These are phyloP conservation scores for Xiphophorus birchmanni DNA, from an alignment of 2,797 vertebrate species.

Conservation along the genomic window DNA sequence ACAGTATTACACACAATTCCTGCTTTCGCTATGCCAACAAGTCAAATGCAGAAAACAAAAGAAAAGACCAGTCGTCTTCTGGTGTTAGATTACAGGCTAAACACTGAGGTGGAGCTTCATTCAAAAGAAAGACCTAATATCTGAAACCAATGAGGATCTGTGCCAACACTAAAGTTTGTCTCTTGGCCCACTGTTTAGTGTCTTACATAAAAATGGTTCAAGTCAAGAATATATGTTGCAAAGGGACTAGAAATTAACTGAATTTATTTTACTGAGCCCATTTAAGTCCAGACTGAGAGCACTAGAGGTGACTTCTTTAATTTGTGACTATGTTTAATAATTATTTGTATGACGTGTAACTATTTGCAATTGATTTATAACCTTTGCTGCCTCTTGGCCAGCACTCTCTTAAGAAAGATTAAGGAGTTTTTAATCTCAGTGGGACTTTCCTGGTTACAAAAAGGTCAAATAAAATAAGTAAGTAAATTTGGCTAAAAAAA, in stretches of 20 bases:
- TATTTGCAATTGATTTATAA: no score
- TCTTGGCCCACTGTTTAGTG: background rate
- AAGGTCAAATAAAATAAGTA: no score
- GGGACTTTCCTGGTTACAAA: no score
- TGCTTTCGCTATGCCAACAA: background rate
- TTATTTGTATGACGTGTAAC: no score
- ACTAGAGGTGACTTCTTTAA: no score
- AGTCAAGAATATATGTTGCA: background rate
- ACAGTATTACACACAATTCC: background rate
- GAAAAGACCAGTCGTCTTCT: background rate
- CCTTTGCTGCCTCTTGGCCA: no score
- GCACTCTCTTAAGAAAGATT: no score
- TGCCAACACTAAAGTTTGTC: conserved; percentile 18
- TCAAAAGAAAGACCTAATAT: conserved; percentile 23
- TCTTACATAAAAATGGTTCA: background rate
- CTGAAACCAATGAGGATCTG: conserved; percentile 10
- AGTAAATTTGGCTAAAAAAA: background rate
- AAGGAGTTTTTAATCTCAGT: no score
- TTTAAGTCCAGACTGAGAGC: no score
- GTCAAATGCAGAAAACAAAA: background rate
- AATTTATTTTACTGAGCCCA: no score
- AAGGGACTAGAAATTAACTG: no score
- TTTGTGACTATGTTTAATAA: no score
- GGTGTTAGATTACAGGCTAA: background rate
- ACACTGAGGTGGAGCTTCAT: background rate